Evolutionary conservation across 2,888 invertebrate species (phyloP).

Genomic region (Chironomus riparius): DNA sequence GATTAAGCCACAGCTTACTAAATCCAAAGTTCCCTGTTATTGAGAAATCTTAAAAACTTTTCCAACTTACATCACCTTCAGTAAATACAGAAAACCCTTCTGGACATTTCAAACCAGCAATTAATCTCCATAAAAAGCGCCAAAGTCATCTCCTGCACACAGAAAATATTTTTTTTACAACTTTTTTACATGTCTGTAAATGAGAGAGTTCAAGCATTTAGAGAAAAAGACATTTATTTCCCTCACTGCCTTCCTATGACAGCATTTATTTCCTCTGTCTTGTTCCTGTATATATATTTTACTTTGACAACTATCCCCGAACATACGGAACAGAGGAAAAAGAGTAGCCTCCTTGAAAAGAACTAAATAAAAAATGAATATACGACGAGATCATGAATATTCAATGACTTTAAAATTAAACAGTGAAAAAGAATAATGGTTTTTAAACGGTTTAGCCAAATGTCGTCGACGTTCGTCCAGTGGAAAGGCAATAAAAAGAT

Average conservation of each 20-base stretch:
- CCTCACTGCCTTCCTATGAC: constrained; percentile 6
- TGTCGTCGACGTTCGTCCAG: constrained; percentile 7
- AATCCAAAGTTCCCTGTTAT: too few relatives aligned
- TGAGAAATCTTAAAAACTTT: too few relatives aligned
- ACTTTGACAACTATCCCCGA: not conserved
- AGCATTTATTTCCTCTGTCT: constrained; percentile 19
- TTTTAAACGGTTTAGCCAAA: constrained; percentile 28
- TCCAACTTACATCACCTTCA: too few relatives aligned
- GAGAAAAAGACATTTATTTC: constrained; percentile 11
- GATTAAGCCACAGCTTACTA: too few relatives aligned
- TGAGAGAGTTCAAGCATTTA: not conserved
- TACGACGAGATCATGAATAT: constrained; percentile 22
- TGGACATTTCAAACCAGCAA: too few relatives aligned
- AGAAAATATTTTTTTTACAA: not conserved
- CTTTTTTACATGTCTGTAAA: too few relatives aligned
- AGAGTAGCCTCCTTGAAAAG: not conserved
- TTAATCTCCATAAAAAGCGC: too few relatives aligned
- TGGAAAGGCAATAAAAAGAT: constrained; percentile 7
- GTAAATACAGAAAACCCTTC: too few relatives aligned
- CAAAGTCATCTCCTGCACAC: not conserved
- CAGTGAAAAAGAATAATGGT: constrained; percentile 22
- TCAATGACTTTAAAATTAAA: constrained; percentile 26
- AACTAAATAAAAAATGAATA: too few relatives aligned
- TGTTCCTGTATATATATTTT: not conserved
- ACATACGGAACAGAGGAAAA: not conserved